A percentile compares a stretch with the other conserved stretches of the same genome.
These are phyloP conservation scores for Paramisgurnus dabryanus DNA, from an alignment of 2,113 vertebrate genomes.

Conservation along the genomic window DNA sequence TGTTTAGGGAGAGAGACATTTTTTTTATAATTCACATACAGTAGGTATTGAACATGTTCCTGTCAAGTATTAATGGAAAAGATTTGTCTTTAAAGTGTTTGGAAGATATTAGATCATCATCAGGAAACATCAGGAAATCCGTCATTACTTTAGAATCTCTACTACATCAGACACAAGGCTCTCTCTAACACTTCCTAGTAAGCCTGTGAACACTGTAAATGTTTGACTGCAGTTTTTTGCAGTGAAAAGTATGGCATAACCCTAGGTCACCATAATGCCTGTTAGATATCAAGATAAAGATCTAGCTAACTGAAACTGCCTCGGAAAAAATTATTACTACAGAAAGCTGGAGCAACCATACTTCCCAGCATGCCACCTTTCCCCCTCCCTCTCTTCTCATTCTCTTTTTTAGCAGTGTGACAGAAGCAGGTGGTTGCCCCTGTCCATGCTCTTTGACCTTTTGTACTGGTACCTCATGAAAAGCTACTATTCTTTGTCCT, in stretches of 20 bases:
- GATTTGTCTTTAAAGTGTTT: too few species aligned
- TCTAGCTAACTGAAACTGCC: slow-evolving; percentile 35
- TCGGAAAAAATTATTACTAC: slow-evolving; percentile 72
- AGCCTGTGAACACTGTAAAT: not conserved
- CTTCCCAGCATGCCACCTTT: slow-evolving; percentile 69
- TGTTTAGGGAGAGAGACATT: too few species aligned
- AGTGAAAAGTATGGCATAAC: not conserved
- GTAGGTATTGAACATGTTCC: too few species aligned
- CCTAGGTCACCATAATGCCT: not conserved
- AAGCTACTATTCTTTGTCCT: not conserved
- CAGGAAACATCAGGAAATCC: too few species aligned
- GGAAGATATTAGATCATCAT: too few species aligned
- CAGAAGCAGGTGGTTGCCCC: slow-evolving; percentile 77
- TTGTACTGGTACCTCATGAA: slow-evolving; percentile 58
- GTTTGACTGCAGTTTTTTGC: not conserved
- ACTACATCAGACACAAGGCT: not conserved
- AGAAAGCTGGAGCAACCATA: slow-evolving; percentile 66
- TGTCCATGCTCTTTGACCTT: slow-evolving; percentile 74
- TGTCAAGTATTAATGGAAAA: too few species aligned
- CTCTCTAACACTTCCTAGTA: not conserved
- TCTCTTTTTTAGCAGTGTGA: slow-evolving; percentile 70
- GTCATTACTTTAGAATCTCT: not conserved
- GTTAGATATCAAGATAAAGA: not conserved
- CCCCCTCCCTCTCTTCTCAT: slow-evolving; percentile 57
- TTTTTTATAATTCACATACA: too few species aligned